Percentiles rank a stretch among this genome's conserved stretches.
Evolutionary conservation across 2,888 invertebrate genomes (phyloP).

Genomic region (Callyntrura sp.): DNA sequence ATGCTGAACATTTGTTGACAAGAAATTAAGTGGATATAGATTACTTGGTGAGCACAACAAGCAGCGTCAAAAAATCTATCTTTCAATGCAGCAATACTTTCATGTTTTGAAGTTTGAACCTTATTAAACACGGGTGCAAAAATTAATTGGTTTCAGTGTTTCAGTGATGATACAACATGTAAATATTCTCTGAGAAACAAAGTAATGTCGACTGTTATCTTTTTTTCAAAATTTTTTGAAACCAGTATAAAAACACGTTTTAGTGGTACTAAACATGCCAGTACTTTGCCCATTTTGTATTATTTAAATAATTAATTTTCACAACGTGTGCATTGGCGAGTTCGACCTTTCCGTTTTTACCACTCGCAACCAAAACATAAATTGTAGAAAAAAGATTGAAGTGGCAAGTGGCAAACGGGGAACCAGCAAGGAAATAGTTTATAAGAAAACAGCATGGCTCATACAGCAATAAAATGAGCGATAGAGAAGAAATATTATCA

Average conservation of each 20-base stretch:
- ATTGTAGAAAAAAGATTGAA: conserved; percentile 41
- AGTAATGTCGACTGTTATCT: background rate
- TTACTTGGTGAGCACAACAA: too few relatives aligned
- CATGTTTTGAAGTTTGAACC: background rate
- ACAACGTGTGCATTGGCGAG: background rate
- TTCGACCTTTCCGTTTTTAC: background rate
- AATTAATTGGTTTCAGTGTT: background rate
- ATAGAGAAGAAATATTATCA: conserved; percentile 37
- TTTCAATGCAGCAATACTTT: too few relatives aligned
- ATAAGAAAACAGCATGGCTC: background rate
- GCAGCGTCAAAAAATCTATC: too few relatives aligned
- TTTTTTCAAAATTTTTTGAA: background rate
- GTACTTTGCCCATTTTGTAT: background rate
- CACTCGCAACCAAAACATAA: background rate
- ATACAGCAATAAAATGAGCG: background rate
- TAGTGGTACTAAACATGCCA: background rate
- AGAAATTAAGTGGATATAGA: too few relatives aligned
- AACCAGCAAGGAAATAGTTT: background rate
- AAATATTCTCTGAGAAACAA: background rate
- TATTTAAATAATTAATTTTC: background rate
- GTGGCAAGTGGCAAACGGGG: conserved; percentile 25
- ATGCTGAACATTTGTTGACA: too few relatives aligned
- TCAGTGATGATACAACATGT: background rate
- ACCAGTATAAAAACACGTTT: too few relatives aligned
- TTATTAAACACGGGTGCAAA: background rate